Evolutionary conservation across 1,140 invertebrate species (phyloP).

Genomic region (Reticulitermes speratus): DNA sequence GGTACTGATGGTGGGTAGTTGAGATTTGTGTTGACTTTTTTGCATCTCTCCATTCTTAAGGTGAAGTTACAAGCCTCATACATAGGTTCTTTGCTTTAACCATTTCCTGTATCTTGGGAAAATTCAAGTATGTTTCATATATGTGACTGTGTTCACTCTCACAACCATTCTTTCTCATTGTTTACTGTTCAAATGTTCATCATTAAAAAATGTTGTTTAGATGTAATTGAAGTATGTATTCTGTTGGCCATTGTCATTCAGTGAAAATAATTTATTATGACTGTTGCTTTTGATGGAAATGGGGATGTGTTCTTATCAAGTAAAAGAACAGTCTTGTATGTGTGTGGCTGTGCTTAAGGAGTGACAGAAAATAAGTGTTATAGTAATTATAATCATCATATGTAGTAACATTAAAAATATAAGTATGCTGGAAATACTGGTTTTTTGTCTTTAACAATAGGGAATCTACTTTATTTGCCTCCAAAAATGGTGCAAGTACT

Average conservation of each 20-base stretch:
- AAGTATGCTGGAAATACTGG: background rate
- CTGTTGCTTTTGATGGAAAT: background rate
- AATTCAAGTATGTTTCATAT: no score
- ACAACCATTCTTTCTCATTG: background rate
- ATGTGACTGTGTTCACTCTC: background rate
- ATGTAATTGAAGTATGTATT: background rate
- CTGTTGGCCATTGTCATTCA: background rate
- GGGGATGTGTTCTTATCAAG: background rate
- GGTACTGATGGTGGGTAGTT: no score
- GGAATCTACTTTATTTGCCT: background rate
- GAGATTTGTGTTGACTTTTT: no score
- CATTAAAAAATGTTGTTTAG: background rate
- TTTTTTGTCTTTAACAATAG: background rate
- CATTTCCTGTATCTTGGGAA: no score
- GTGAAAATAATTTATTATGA: background rate
- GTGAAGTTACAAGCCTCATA: no score
- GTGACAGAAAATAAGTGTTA: background rate
- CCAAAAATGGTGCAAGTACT: background rate
- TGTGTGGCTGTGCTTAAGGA: background rate
- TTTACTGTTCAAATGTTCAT: constrained; percentile 1
- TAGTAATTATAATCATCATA: background rate
- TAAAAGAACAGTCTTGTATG: background rate
- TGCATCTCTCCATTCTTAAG: no score
- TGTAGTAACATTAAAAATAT: background rate
- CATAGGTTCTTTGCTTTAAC: no score